These are phyloP conservation scores for Hydrozoanthus tunicans DNA, from an alignment of 64 coral and sea anemone species.

Conservation along the genomic window DNA sequence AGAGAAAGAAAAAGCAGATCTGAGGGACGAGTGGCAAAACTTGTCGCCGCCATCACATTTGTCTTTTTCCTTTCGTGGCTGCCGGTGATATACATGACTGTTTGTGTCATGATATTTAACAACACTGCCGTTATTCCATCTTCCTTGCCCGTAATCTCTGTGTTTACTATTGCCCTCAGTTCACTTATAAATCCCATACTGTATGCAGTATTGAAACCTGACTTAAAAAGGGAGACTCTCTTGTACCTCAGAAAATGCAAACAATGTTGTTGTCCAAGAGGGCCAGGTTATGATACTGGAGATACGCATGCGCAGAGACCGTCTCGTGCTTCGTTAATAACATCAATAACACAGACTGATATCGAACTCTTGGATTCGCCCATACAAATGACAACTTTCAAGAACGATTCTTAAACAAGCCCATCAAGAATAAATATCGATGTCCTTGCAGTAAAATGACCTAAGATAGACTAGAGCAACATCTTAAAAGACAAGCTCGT, in stretches of 20 bases:
- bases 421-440: too few relatives aligned
- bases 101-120: slow-evolving; percentile 31
- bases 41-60: neutral
- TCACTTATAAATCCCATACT: slow-evolving; percentile 4
- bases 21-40: neutral
- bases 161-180: slow-evolving; percentile 11
- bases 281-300: neutral
- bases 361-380: neutral
- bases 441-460: too few relatives aligned
- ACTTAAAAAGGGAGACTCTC: slow-evolving; percentile 3
- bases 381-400: neutral
- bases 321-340: neutral
- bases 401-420: too few relatives aligned
- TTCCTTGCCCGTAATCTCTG: slow-evolving; percentile 7
- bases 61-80: slow-evolving; percentile 40
- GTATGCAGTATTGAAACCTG: slow-evolving; percentile 21
- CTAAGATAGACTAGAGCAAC: too few relatives aligned
- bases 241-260: neutral
- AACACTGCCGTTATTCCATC: neutral
- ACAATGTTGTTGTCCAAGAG: neutral
- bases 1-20: slow-evolving; percentile 3
- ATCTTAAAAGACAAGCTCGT: too few relatives aligned
- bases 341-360: neutral
- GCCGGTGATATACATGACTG: slow-evolving; percentile 40
- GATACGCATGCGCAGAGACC: neutral